These are phyloP conservation scores for Hiodon alosoides DNA, from an alignment of 2,113 vertebrate genomes.

Conservation along the genomic window DNA sequence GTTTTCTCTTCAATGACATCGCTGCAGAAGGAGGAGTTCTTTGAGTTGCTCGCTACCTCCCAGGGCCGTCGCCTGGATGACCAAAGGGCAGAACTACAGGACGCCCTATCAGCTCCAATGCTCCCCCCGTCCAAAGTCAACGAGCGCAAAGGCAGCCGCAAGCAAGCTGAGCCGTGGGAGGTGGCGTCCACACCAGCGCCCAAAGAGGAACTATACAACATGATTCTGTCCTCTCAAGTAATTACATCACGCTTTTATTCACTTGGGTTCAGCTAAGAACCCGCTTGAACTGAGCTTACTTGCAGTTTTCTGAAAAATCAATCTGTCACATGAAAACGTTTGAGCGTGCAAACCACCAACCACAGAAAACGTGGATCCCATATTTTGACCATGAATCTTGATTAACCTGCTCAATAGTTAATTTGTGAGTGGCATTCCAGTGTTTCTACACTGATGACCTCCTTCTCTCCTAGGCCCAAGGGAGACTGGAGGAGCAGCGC, in stretches of 20 bases:
- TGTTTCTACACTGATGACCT: too few relatives aligned
- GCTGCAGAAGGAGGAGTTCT: slow-evolving; percentile 78
- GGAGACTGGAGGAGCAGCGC: slow-evolving; percentile 82
- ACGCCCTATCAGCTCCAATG: not conserved
- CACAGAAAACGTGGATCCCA: too few relatives aligned
- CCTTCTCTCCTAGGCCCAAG: slow-evolving; percentile 54
- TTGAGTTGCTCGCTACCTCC: slow-evolving; percentile 72
- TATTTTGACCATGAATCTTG: too few relatives aligned
- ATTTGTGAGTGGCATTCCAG: too few relatives aligned
- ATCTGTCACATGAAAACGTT: not conserved
- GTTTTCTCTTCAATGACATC: slow-evolving; percentile 78
- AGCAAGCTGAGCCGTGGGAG: slow-evolving; percentile 44
- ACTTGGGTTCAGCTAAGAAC: not conserved
- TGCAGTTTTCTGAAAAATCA: not conserved
- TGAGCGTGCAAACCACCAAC: too few relatives aligned
- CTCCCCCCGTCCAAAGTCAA: slow-evolving; percentile 38
- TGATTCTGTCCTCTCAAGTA: slow-evolving; percentile 78
- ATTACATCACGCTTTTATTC: slow-evolving; percentile 6
- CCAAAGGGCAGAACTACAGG: slow-evolving; percentile 68
- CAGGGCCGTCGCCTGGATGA: slow-evolving; percentile 77
- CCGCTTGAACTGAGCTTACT: not conserved
- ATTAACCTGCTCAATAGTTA: too few relatives aligned
- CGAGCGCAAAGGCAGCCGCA: slow-evolving; percentile 56
- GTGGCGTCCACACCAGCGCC: slow-evolving; percentile 36
- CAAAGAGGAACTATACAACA: slow-evolving; percentile 77